Evolutionary conservation across 2,888 invertebrate genomes (phyloP), one percentile per base, ranked within the genome.

Genomic region (Monopis laevigella): DNA sequence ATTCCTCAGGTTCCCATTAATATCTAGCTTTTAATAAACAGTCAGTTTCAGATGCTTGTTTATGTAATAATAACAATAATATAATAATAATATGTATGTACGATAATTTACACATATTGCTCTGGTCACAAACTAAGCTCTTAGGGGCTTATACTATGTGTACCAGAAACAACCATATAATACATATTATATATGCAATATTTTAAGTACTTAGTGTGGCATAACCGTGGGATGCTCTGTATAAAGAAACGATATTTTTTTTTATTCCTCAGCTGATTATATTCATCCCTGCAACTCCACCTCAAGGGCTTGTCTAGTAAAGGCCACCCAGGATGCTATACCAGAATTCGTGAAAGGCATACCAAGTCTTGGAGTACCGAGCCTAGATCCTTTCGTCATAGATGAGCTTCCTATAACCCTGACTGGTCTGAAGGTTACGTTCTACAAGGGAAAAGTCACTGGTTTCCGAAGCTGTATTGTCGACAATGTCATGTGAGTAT

Each of bases 301-400:
- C 1, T 56, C 59, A 4, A 53, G 56, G 38, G 63, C 52, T 27
- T 78, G 80, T 28, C 50, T 78, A 0, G 46, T 72, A 2, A 63
- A 63, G 49, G 46, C 78, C 2, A 69, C 75, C 2, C 74, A 72
- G 46, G 53, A 62, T 2, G 77, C 80, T 0, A 54, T 80, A 1
- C 75, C 74, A 5, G 54, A 62, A 0, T 80, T 80, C 28, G 77
- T 77, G 1, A 69, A 71, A 40, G 80, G 80, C 0, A 54, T 68
- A 1, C 70, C 73, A 0, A 39, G 61, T 3, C 58, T 80, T 0
- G 62, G 56, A 8, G 56, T 80, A 0, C 50, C 59, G 1, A 11
- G 51, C 1, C 39, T 80, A 26, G 80, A 78, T 43, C 80, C 80
- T 0, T 80, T 80, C 44, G 53, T 55, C 10, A 70, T 78, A n/a